These are phyloP conservation scores for Bombus cullumanus DNA, from an alignment of 1,140 invertebrate genomes.

Conservation along the genomic window DNA sequence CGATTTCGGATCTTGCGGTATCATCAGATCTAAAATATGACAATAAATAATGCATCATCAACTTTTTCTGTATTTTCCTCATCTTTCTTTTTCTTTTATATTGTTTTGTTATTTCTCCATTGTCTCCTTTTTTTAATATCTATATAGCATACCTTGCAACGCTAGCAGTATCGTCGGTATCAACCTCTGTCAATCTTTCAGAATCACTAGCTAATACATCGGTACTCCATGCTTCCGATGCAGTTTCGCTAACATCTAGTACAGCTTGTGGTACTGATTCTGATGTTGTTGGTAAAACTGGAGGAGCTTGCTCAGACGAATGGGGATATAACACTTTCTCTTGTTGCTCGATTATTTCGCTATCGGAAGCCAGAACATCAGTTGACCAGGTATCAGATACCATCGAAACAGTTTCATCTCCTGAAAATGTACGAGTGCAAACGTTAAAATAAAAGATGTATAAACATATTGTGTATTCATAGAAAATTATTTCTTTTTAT, in stretches of 20 bases:
- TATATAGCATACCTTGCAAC: conserved; percentile 84
- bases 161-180: conserved; percentile 91
- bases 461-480: not conserved
- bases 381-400: conserved; percentile 99
- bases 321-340: conserved; percentile 83
- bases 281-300: conserved; percentile 62
- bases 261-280: conserved; percentile 75
- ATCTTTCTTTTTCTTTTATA: not conserved
- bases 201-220: conserved; percentile 98
- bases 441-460: not conserved
- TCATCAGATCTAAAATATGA: conserved; percentile 86
- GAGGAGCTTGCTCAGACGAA: conserved; percentile 69
- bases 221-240: conserved; percentile 98
- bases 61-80: not conserved
- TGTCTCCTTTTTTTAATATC: not conserved
- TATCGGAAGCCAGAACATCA: conserved; percentile 97
- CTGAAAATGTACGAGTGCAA: conserved; percentile 58
- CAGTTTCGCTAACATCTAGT: conserved; percentile 93
- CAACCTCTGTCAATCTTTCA: conserved; percentile 94
- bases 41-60: no score
- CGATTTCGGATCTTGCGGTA: conserved; percentile 86
- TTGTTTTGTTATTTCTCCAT: conserved; percentile 10
- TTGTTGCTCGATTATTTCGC: conserved; percentile 91
- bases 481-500: not conserved
- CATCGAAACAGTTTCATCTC: conserved; percentile 96